Evolutionary conservation across 1,140 invertebrate genomes (phyloP), one percentile per base, ranked within the genome.

Genomic region (Elymnias hypermnestra): DNA sequence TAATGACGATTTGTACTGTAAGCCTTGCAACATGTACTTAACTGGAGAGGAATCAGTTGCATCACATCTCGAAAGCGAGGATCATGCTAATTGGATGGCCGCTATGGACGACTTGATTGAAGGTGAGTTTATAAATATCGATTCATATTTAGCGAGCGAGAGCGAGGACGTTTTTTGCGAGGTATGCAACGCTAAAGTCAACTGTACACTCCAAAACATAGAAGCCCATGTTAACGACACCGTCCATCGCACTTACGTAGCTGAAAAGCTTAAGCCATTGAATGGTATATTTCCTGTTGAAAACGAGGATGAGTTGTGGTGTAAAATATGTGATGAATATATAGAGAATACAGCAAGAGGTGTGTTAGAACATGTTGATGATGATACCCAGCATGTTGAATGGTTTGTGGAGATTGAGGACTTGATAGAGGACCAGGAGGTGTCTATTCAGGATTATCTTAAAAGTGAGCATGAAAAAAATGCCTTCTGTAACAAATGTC

Each of bases 361-460:
- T 17, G 31, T 76, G 5, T 36, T 75, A 5, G 52, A 67, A 2
- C 76, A 81, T 28, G 67, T 73, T 44, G 67, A 77, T 57, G 63
- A 72, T 35, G 57, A 75, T 46, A 46, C 53, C 1, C 35, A 56
- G 4, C 76, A 81, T 43, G 57, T 67, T 22, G 51, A 61, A 1
- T 81, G 73, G 76, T 67, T 81, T 22, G 40, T 58, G 8, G 54
- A 68, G 9, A 70, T 81, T 10, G 65, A 73, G 45, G 65, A 73
- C 35, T 21, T 73, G 5, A 71, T 67, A 14, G 67, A 70, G 12
- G 59, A 54, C 4, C 72, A 77, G 22, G 70, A 70, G 26, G 52
- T 81, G 8, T 58, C 62, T 1, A 51, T 77, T 37, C 60, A 71
- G 14, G 57, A 61, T 15, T 81, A 55, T 45, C 49, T 81, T 19